phyloP scores from a whole-genome alignment of 2,888 invertebrate genomes.

The Polydrusus tereticollis region DNA sequence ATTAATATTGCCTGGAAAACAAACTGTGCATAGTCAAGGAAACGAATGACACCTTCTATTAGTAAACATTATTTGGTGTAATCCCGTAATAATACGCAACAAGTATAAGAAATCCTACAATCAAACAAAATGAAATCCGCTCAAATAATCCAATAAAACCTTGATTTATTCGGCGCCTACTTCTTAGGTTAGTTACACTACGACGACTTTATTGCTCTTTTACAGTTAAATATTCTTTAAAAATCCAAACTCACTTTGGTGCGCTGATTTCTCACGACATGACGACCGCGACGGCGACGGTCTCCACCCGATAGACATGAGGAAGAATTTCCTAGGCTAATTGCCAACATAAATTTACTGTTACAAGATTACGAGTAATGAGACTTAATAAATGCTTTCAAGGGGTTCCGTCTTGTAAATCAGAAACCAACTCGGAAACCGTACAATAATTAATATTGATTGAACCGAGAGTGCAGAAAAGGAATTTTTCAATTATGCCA shows the following conservation, averaged over 20 bases:
- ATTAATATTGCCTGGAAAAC: too few species aligned
- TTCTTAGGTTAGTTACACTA: neutral
- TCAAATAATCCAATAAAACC: neutral
- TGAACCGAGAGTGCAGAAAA: conserved; percentile 1
- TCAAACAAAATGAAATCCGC: too few species aligned
- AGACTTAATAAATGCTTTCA: conserved; percentile 22
- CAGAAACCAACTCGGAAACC: conserved; percentile 14
- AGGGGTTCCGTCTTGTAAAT: conserved; percentile 30
- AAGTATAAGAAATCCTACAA: too few species aligned
- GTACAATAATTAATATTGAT: conserved; percentile 22
- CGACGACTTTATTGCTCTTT: neutral
- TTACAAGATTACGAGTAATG: conserved; percentile 28
- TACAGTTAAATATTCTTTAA: conserved; percentile 14
- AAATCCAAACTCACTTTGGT: neutral
- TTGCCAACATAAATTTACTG: conserved; percentile 31
- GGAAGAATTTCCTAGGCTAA: conserved; percentile 34
- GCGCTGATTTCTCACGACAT: conserved; percentile 29
- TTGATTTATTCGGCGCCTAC: conserved; percentile 1
- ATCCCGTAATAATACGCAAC: too few species aligned
- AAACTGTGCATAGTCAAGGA: too few species aligned
- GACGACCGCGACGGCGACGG: conserved; percentile 36
- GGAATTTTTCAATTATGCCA: conserved; percentile 29
- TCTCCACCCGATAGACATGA: conserved; percentile 29
- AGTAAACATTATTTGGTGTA: too few species aligned
- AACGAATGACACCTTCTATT: too few species aligned